Evolutionary conservation across 1,140 invertebrate species (phyloP), one percentile per base, ranked within the genome.

Genomic region (Meloidogyne hapla): DNA sequence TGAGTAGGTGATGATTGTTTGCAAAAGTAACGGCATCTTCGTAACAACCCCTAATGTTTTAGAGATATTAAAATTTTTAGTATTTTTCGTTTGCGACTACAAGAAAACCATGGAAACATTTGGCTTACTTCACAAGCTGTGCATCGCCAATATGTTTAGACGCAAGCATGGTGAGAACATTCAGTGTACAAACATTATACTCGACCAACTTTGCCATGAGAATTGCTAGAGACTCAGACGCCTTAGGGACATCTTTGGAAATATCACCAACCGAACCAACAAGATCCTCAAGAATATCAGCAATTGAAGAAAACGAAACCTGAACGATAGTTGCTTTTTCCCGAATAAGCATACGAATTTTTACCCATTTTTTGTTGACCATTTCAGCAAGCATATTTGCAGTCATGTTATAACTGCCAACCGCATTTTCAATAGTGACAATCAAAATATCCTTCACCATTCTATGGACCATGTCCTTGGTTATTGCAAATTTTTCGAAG

Each of bases 211-310:
- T 78, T 25, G 76, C 77, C 38, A 78, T 80, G 5, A 78, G 69
- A 13, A 78, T 75, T 5, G 77, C 77, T 63, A 78, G 23, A n/a
- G 67, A 42, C n/a, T 80, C 78, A n/a, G 65, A 33, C 25, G 78
- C 62, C 15, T 78, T 78, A 4, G 77, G 77, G 6, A 64, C 38
- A 56, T 78, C 77, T n/a, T 64, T 78, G 15, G 48, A 45, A n/a
- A 78, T 13, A 18, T 78, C 77, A 2, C 69, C 78, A 15, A 78
- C 28, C 18, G 76, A 80, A n/a, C 48, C 78, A n/a, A 80, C 78
- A 74, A 78, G 71, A 10, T 78, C 77, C 45, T 78, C 77, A 23
- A 78, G 26, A 61, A 74, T 68, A 13, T 78, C 67, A 23, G 42
- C 69, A 33, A 78, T 28, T 18, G 56, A 26, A 13, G 67, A 23